A percentile compares a stretch with the other conserved stretches of the same genome.
Evolutionary conservation across 2,797 vertebrate species (phyloP).

Genomic region (Oreochromis grahami): DNA sequence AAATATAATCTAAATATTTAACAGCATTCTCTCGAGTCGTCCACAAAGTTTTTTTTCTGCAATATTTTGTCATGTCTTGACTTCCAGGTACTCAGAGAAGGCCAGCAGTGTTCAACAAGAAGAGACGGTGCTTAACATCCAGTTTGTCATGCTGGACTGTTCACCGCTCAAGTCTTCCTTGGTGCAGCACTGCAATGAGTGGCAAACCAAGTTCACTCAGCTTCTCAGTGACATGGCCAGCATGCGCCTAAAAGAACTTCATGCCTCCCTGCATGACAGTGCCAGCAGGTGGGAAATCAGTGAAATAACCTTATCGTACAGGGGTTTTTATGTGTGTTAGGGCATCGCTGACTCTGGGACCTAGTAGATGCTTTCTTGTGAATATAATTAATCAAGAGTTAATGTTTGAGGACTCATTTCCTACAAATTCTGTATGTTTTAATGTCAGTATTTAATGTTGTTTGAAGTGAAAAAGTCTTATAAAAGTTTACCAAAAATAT

Average conservation of each 20-base stretch:
- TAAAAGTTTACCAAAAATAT: background rate
- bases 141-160: slow-evolving; percentile 86
- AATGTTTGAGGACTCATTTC: background rate
- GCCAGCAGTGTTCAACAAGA: slow-evolving; percentile 86
- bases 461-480: background rate
- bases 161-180: slow-evolving; percentile 83
- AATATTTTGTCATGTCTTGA: background rate
- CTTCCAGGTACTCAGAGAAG: slow-evolving; percentile 83
- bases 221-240: slow-evolving; percentile 82
- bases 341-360: background rate
- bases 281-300: slow-evolving; percentile 69
- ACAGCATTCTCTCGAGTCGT: background rate
- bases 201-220: slow-evolving; percentile 86
- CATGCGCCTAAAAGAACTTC: slow-evolving; percentile 74
- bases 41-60: background rate
- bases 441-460: background rate
- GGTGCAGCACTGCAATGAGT: slow-evolving; percentile 86
- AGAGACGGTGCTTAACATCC: slow-evolving; percentile 81
- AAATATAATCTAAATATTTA: background rate
- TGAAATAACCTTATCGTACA: background rate
- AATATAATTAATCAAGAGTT: background rate
- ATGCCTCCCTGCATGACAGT: slow-evolving; percentile 74
- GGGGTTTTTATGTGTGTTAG: background rate
- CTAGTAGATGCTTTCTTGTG: background rate
- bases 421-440: background rate